phyloP scores from a whole-genome alignment of 1,140 invertebrate genomes.

The Ylistrum balloti region DNA sequence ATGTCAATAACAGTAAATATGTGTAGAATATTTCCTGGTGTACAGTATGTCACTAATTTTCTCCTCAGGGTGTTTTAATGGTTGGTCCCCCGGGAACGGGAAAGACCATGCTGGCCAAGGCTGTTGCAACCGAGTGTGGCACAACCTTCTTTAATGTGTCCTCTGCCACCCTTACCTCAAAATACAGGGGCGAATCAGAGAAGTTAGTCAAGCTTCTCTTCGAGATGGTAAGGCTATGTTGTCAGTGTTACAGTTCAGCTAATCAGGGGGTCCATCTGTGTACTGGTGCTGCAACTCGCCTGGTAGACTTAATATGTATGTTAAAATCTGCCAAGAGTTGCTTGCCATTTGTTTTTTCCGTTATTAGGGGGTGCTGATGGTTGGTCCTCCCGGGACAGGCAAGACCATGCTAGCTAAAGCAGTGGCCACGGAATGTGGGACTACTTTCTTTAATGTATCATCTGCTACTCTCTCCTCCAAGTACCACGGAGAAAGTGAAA shows the following conservation, averaged over 20 bases:
- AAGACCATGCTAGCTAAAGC: slow-evolving; percentile 99
- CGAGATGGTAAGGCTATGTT: slow-evolving; percentile 91
- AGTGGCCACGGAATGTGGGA: slow-evolving; percentile 99
- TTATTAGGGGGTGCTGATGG: slow-evolving; percentile 94
- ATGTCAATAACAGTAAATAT: not conserved
- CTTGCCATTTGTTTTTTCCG: slow-evolving; percentile 56
- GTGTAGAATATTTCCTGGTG: slow-evolving; percentile 6
- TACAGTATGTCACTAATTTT: slow-evolving; percentile 47
- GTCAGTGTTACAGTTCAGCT: not conserved
- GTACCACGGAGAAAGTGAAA: slow-evolving; percentile 99
- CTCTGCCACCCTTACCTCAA: slow-evolving; percentile 97
- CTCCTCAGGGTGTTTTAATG: slow-evolving; percentile 93
- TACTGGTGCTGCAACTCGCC: not conserved
- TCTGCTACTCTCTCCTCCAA: slow-evolving; percentile 98
- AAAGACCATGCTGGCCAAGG: slow-evolving; percentile 99
- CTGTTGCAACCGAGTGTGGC: slow-evolving; percentile 99
- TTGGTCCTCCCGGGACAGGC: slow-evolving; percentile 98
- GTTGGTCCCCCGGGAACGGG: slow-evolving; percentile 99
- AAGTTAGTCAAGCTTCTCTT: slow-evolving; percentile 98
- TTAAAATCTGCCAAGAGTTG: slow-evolving; percentile 49
- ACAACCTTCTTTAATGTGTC: slow-evolving; percentile 99
- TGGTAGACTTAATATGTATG: slow-evolving; percentile 41
- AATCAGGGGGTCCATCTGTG: not conserved
- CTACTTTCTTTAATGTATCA: slow-evolving; percentile 99
- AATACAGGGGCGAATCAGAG: slow-evolving; percentile 99